A percentile compares a stretch with the other conserved stretches of the same genome.
Conservation (phyloP, 2,888 invertebrate species). For the Monopis laevigella region DNA sequence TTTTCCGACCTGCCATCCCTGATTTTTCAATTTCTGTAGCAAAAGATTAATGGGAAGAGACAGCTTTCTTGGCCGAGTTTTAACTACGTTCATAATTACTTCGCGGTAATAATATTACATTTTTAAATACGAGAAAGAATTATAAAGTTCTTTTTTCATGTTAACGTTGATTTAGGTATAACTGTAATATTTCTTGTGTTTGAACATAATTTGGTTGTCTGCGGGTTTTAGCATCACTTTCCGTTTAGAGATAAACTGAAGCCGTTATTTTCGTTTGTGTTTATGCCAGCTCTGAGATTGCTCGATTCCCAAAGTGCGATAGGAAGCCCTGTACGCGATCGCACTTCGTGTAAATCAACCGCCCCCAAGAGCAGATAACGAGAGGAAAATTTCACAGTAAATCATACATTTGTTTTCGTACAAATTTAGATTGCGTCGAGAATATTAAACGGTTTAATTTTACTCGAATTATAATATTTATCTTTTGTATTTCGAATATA, state of each 20-base stretch:
- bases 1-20: constrained; percentile 36
- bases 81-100: constrained; percentile 19
- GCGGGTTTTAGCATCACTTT: background rate
- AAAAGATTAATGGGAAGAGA: constrained; percentile 42
- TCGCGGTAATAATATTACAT: constrained; percentile 8
- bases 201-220: background rate
- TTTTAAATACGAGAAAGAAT: background rate
- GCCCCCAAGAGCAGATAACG: constrained; percentile 15
- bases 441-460: constrained; percentile 14
- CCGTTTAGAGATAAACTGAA: constrained; percentile 8
- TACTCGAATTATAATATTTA: constrained; percentile 2
- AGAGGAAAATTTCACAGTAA: constrained; percentile 15
- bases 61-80: constrained; percentile 29
- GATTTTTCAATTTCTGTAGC: constrained; percentile 45
- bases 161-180: constrained; percentile 1
- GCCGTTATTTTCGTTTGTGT: constrained; percentile 11
- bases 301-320: constrained; percentile 12
- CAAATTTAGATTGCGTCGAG: constrained; percentile 13
- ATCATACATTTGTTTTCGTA: constrained; percentile 15
- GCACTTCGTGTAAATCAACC: constrained; percentile 16
- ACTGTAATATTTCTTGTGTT: background rate
- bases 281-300: constrained; percentile 10
- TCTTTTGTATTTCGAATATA: constrained; percentile 1
- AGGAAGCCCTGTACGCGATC: constrained; percentile 8
- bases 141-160: constrained; percentile 1